phyloP scores from a whole-genome alignment of 2,797 vertebrate genomes.

The Protonibea diacanthus region DNA sequence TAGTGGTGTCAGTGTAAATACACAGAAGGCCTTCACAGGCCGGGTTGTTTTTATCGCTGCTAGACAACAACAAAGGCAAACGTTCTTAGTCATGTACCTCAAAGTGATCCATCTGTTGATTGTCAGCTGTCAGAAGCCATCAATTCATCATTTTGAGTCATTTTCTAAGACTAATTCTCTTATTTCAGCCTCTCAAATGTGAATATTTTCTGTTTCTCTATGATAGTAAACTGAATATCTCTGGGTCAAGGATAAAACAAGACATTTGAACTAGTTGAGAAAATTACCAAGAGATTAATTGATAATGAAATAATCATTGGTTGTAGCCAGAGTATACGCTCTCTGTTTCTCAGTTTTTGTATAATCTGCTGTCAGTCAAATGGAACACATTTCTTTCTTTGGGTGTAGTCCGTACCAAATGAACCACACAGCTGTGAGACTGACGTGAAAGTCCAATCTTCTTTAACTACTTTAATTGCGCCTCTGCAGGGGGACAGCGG shows the following conservation, averaged over 20 bases:
- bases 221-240: too few species aligned
- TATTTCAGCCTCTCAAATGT: too few species aligned
- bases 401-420: background rate
- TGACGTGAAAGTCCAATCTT: background rate
- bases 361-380: too few species aligned
- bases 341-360: too few species aligned
- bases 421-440: background rate
- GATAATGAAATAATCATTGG: too few species aligned
- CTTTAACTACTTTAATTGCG: background rate
- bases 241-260: too few species aligned
- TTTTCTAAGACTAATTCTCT: too few species aligned
- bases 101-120: background rate
- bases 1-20: slow-evolving; percentile 54
- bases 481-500: slow-evolving; percentile 83
- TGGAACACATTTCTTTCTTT: background rate
- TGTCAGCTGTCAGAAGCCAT: background rate
- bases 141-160: too few species aligned
- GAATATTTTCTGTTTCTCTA: too few species aligned
- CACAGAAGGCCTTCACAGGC: slow-evolving; percentile 22
- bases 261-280: too few species aligned
- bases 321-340: too few species aligned
- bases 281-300: too few species aligned
- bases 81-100: background rate
- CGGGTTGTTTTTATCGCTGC: slow-evolving; percentile 6
- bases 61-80: background rate